Evolutionary conservation across 2,888 invertebrate genomes (phyloP).

Genomic region (Acleris holmiana): DNA sequence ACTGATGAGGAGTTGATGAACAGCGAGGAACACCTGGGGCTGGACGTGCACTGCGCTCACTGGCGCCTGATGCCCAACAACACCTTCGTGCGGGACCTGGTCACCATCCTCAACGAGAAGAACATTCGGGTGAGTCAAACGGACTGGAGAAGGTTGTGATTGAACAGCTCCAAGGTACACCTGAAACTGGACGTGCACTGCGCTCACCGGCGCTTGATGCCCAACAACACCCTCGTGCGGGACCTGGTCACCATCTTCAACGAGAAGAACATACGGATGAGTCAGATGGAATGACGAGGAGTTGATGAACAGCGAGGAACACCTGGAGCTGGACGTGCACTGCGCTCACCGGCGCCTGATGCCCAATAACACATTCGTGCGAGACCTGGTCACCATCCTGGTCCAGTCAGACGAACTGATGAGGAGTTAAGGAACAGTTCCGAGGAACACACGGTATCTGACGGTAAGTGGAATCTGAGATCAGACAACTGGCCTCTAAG

Average conservation of each 20-base stretch:
- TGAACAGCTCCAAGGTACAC: no score
- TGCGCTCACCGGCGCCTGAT: constrained; percentile 61
- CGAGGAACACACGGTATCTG: no score
- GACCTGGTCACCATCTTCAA: constrained; percentile 72
- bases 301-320: constrained; percentile 46
- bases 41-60: constrained; percentile 64
- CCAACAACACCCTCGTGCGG: constrained; percentile 71
- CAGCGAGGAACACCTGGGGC: constrained; percentile 54
- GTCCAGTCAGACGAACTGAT: constrained; percentile 49
- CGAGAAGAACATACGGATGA: constrained; percentile 57
- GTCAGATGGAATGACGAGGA: neutral
- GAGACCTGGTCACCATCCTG: constrained; percentile 72
- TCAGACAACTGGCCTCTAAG: no score
- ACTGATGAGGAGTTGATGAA: no score
- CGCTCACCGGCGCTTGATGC: constrained; percentile 58
- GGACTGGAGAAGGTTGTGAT: no score
- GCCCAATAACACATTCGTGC: constrained; percentile 72
- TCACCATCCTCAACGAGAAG: constrained; percentile 67
- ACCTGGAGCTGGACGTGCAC: constrained; percentile 56
- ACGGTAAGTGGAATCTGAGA: no score
- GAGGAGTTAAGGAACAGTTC: no score
- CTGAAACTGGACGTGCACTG: no score
- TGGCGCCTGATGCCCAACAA: constrained; percentile 65
- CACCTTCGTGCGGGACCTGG: constrained; percentile 70
- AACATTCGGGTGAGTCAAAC: constrained; percentile 61